Base-by-base conservation (phyloP, 2,113 vertebrate genomes). In the Anser brachyrhynchus region DNA sequence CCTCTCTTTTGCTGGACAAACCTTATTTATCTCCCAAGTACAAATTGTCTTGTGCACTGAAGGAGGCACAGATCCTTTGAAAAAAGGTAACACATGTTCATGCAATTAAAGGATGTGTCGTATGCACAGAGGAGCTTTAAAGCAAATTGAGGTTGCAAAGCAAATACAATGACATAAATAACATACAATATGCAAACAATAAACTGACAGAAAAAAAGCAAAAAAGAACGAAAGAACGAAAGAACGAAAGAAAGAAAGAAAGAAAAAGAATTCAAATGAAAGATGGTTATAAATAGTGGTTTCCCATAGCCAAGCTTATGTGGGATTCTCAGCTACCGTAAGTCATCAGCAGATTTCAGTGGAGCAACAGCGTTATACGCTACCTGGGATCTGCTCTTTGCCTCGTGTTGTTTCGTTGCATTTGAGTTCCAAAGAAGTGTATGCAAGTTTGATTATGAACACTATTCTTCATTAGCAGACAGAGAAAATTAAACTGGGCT, bases 401-500 rank as follows among this genome's bases (percentile, higher is more conserved):
- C 71, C 82, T 87, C 75, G 67, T 76, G 26, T 28, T 73, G 23
- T 76, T 84, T 89, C 52, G 37, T 54, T 74, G 67, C n/a, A 77
- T 74, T 91, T 86, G 67, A 88, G 51, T 94, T 94, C 78, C 66
- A 79, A 93, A 84, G 51, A 55, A 83, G 62, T 6, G 15, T 7
- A 2, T 52, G 22, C n/a, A 69, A 39, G n/a, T 88, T 70, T 83
- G 75, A 19, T 90, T 74, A 90, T 77, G 52, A 88, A 19, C 57
- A 21, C 51, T 59, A 26, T 86, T 94, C 43, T 80, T 96, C 72
- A 87, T 82, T 87, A 92, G 22, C 67, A 96, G 76, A 62, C 71
- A 87, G 7, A 93, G 81, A 71, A 87, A 91, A 96, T 93, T 33
- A 75, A 94, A 73, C 74, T 33, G 33, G 22, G 52, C 78, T 93